A percentile compares a stretch with the other conserved stretches of the same genome.
Evolutionary conservation across 2,888 invertebrate genomes (phyloP).

Genomic region (Acanthosoma haemorrhoidale): DNA sequence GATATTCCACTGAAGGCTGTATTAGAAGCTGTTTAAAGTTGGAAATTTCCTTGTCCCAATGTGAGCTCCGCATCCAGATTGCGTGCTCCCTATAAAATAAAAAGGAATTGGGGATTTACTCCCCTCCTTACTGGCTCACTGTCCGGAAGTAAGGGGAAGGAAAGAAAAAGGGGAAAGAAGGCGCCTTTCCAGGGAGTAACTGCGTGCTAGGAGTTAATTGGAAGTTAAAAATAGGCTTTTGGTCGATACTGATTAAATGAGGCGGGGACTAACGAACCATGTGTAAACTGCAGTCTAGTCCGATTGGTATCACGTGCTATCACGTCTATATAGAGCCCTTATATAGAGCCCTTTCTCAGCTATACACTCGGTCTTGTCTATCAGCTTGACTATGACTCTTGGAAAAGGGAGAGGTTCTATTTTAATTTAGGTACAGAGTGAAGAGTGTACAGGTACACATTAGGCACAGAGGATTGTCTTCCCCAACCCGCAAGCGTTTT

Average conservation of each 20-base stretch:
- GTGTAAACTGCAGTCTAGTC: background rate
- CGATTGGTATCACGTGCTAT: background rate
- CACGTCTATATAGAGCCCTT: background rate
- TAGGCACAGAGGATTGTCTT: too few relatives aligned
- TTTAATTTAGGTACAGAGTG: too few relatives aligned
- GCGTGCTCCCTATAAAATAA: background rate
- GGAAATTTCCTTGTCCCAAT: too few relatives aligned
- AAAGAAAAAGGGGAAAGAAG: background rate
- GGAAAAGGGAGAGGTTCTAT: too few relatives aligned
- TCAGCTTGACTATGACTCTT: too few relatives aligned
- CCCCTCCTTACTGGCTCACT: background rate
- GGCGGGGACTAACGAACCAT: background rate
- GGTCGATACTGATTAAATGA: slow-evolving; percentile 5
- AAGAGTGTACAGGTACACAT: too few relatives aligned
- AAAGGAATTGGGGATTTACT: background rate
- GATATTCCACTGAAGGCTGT: too few relatives aligned
- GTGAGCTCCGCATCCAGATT: background rate
- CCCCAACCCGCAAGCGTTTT: too few relatives aligned
- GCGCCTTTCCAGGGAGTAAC: background rate
- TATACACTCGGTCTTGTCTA: too few relatives aligned
- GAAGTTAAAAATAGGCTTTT: slow-evolving; percentile 4
- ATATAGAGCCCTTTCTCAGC: background rate
- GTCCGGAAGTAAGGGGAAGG: background rate
- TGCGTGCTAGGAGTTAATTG: background rate
- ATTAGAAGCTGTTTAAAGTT: too few relatives aligned